Evolutionary conservation across 2,888 invertebrate genomes (phyloP), one percentile per base, ranked within the genome.

Genomic region (Villa cingulata): DNA sequence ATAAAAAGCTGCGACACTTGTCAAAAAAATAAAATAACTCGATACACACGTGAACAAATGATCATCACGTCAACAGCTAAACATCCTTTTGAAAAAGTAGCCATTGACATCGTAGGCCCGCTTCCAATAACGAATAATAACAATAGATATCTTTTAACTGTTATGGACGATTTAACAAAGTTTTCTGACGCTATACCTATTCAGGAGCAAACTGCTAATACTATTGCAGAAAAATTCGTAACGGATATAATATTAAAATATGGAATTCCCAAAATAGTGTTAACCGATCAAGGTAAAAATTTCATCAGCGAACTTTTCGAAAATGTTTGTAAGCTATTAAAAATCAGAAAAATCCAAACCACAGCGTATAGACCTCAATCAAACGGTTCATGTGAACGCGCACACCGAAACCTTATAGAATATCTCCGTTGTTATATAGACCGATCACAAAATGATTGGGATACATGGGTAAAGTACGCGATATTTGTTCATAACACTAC

Each of bases 91-190:
- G 55, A 63, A 48, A 53, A 55, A 50, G 40, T 61, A 37, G 46
- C 54, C 14, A 17, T 62, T 19, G 59, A 62, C 45, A 56, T 62
- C 12, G 57, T 61, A 12, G 59, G 60, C 37, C 59, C 60, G 2
- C 47, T 60, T 40, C 56, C 55, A 12, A 16, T 47, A 17, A 56
- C 54, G 2, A 37, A 52, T 41, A 47, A 51, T 19, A 55, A 53
- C 20, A 58, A 58, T 49, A 54, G 47, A 50, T 60, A 53, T 46
- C 53, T 60, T 34, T 34, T 59, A 32, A 59, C 57, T 5, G 43
- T 54, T n/a, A 56, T 59, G 48, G 55, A 59, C 44, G 55, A 56
- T 41, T 39, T 58, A n/a, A 56, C 59, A 1, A 59, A 59, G 52
- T 61, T 51, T 48, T 56, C 54, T 16, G 50, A 54, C 37, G 59